phyloP scores from a whole-genome alignment of 2,888 invertebrate genomes.

The Drosophila fulvimacula region DNA sequence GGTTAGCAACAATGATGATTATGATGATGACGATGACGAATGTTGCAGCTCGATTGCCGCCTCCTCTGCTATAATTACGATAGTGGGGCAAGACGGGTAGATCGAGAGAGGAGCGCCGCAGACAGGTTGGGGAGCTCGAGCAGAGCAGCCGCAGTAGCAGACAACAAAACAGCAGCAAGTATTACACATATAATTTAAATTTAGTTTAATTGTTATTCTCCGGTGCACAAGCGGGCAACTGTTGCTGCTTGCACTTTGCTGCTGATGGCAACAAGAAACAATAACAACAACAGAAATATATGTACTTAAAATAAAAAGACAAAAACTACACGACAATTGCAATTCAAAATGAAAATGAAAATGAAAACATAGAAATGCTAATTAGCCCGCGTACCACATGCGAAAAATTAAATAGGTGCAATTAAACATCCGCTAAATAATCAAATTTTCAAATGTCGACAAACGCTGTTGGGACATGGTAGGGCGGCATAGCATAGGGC shows the following conservation, averaged over 20 bases:
- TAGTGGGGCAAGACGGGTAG: constrained; percentile 7
- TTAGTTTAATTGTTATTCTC: constrained; percentile 81
- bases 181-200: constrained; percentile 81
- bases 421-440: constrained; percentile 84
- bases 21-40: constrained; percentile 68
- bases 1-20: constrained; percentile 45
- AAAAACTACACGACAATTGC: constrained; percentile 72
- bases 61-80: constrained; percentile 72
- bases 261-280: constrained; percentile 8
- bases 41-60: constrained; percentile 51
- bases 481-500: not conserved
- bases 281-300: constrained; percentile 15
- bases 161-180: constrained; percentile 45
- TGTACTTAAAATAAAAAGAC: constrained; percentile 46
- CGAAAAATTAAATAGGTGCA: constrained; percentile 83
- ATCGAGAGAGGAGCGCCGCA: not conserved
- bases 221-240: constrained; percentile 55
- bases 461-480: constrained; percentile 11
- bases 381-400: constrained; percentile 55
- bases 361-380: constrained; percentile 62
- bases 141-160: constrained; percentile 12
- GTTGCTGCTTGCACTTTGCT: constrained; percentile 33
- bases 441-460: constrained; percentile 80
- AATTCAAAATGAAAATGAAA: constrained; percentile 64
- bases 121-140: constrained; percentile 18